Conservation (phyloP, 2,797 vertebrate genomes). For the Scolopax rusticola region DNA sequence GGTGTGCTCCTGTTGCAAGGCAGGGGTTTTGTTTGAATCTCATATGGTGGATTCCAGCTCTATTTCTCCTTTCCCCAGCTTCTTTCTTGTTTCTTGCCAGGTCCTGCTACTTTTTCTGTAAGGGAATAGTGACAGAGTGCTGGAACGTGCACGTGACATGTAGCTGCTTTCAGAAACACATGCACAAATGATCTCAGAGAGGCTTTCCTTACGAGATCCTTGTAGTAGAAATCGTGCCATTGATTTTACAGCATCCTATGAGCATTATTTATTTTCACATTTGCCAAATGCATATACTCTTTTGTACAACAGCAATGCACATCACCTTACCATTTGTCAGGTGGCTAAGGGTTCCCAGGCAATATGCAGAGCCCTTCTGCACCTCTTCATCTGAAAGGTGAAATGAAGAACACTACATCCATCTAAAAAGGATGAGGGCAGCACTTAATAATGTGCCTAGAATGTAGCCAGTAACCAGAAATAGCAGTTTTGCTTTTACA, state of each 20-base stretch:
- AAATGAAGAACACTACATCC: neutral
- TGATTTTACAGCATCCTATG: conserved; percentile 21
- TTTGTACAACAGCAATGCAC: neutral
- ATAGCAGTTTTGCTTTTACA: neutral
- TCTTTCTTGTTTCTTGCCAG: neutral
- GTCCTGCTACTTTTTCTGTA: neutral
- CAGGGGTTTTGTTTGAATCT: neutral
- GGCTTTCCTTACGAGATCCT: neutral
- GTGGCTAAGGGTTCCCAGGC: neutral
- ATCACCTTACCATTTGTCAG: neutral
- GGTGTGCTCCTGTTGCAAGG: neutral
- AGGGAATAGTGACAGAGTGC: neutral
- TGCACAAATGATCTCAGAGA: neutral
- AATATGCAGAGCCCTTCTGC: neutral
- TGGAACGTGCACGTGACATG: neutral
- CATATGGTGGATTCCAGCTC: neutral
- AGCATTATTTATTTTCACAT: conserved; percentile 8
- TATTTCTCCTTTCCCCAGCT: neutral
- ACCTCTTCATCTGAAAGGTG: neutral
- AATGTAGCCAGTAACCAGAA: neutral
- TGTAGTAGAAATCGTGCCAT: conserved; percentile 36
- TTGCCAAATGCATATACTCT: neutral
- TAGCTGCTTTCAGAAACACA: neutral
- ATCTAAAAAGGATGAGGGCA: neutral
- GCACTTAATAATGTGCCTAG: neutral